These are phyloP conservation scores for Brienomyrus brachyistius DNA, from an alignment of 2,113 vertebrate species.

Conservation along the genomic window DNA sequence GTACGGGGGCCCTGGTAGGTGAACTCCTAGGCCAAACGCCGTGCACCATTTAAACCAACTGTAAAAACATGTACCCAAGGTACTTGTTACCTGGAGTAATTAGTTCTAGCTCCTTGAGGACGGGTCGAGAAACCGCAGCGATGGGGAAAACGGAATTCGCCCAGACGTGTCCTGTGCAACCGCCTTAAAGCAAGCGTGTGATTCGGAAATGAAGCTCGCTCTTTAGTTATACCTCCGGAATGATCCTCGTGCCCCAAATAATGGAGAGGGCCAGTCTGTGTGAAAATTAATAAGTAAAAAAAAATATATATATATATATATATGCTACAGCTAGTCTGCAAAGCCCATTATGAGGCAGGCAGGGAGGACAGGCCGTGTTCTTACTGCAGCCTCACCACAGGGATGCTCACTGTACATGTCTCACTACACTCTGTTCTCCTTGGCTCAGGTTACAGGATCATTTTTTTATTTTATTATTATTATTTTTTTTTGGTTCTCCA, in stretches of 20 bases:
- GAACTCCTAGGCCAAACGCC: neutral
- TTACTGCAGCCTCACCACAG: conserved; percentile 16
- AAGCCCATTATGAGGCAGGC: conserved; percentile 19
- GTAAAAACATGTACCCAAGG: conserved; percentile 26
- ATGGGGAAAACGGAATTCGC: conserved; percentile 19
- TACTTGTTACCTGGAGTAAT: conserved; percentile 11
- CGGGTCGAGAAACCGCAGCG: conserved; percentile 21
- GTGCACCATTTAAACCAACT: conserved; percentile 24
- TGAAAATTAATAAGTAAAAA: conserved; percentile 16
- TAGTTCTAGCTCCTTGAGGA: conserved; percentile 24
- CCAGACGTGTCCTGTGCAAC: conserved; percentile 31
- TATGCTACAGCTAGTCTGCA: conserved; percentile 19
- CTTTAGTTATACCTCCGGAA: conserved; percentile 34
- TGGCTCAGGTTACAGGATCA: conserved; percentile 32
- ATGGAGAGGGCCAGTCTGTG: conserved; percentile 22
- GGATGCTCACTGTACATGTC: conserved; percentile 1
- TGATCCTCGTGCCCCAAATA: conserved; percentile 33
- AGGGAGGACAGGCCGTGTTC: neutral
- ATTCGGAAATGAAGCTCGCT: conserved; percentile 35
- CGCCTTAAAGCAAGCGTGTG: conserved; percentile 33
- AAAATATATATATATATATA: conserved; percentile 14
- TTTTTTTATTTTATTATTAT: conserved; percentile 4
- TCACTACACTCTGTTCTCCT: conserved; percentile 24
- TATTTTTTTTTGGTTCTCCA: conserved; percentile 12
- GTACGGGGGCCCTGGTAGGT: neutral